Evolutionary conservation across 1,140 invertebrate species (phyloP).

Genomic region (Cyphomyrmex costatus): DNA sequence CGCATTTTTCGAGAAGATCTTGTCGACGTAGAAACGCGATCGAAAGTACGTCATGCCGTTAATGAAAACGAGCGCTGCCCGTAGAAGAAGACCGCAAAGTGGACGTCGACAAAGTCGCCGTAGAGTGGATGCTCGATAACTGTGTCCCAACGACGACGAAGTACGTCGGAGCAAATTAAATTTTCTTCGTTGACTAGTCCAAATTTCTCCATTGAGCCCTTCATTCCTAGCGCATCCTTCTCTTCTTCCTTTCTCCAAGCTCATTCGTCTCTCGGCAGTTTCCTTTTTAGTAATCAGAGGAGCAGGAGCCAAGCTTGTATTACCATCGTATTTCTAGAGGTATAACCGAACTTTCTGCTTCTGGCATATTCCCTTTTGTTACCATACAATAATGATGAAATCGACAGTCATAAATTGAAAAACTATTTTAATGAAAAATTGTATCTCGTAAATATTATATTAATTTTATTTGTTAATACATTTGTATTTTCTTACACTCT

Average conservation of each 20-base stretch:
- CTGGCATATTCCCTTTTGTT: not conserved
- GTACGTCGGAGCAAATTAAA: slow-evolving; percentile 63
- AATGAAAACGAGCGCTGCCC: slow-evolving; percentile 46
- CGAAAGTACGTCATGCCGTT: slow-evolving; percentile 35
- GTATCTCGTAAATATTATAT: not conserved
- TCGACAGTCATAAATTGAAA: slow-evolving; percentile 25
- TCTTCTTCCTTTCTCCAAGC: slow-evolving; percentile 16
- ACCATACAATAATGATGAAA: not conserved
- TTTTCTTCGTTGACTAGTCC: slow-evolving; percentile 61
- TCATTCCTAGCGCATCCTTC: not conserved
- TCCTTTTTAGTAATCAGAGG: slow-evolving; percentile 69
- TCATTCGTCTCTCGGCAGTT: not conserved
- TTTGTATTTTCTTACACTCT: not conserved
- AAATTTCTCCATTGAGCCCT: slow-evolving; percentile 36
- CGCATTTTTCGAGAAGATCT: slow-evolving; percentile 31
- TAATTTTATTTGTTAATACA: not conserved
- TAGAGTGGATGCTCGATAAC: slow-evolving; percentile 43
- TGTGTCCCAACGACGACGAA: not conserved
- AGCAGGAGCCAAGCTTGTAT: slow-evolving; percentile 38
- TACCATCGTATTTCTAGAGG: slow-evolving; percentile 1
- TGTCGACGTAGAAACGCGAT: slow-evolving; percentile 25
- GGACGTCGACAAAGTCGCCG: slow-evolving; percentile 46
- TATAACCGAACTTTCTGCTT: not conserved
- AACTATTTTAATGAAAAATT: slow-evolving; percentile 10
- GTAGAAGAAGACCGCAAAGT: slow-evolving; percentile 40